These are phyloP conservation scores for Carassius gibelio DNA, from an alignment of 2,113 vertebrate genomes.

Conservation along the genomic window DNA sequence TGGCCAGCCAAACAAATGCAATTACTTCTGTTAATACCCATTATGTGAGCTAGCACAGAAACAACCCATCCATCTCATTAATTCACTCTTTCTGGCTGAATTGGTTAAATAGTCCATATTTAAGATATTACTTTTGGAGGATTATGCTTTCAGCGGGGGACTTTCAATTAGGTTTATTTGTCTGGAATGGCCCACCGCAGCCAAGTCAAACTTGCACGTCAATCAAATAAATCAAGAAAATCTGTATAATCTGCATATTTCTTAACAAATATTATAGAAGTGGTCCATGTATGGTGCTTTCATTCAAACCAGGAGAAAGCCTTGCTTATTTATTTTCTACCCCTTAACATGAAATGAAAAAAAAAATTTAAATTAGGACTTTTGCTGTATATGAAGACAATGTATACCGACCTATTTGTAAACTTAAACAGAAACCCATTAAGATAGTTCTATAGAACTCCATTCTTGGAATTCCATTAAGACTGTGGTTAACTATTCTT, in stretches of 20 bases:
- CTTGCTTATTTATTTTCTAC: too few species aligned
- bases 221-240: slow-evolving; percentile 58
- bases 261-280: too few species aligned
- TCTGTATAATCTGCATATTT: neutral
- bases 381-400: neutral
- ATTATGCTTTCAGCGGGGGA: slow-evolving; percentile 45
- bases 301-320: too few species aligned
- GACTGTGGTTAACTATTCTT: neutral
- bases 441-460: too few species aligned
- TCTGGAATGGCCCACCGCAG: slow-evolving; percentile 47
- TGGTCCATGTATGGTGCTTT: too few species aligned
- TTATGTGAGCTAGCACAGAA: slow-evolving; percentile 35
- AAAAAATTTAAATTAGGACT: neutral
- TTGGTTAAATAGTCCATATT: slow-evolving; percentile 21
- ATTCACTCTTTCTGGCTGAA: slow-evolving; percentile 23
- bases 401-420: neutral
- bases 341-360: too few species aligned
- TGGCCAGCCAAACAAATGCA: slow-evolving; percentile 44
- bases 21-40: slow-evolving; percentile 44
- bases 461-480: neutral
- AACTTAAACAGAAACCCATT: neutral
- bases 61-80: neutral
- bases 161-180: slow-evolving; percentile 61
- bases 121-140: slow-evolving; percentile 63
- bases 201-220: slow-evolving; percentile 65